phyloP scores from a whole-genome alignment of 2,797 vertebrate genomes.

The Tinamus major region DNA sequence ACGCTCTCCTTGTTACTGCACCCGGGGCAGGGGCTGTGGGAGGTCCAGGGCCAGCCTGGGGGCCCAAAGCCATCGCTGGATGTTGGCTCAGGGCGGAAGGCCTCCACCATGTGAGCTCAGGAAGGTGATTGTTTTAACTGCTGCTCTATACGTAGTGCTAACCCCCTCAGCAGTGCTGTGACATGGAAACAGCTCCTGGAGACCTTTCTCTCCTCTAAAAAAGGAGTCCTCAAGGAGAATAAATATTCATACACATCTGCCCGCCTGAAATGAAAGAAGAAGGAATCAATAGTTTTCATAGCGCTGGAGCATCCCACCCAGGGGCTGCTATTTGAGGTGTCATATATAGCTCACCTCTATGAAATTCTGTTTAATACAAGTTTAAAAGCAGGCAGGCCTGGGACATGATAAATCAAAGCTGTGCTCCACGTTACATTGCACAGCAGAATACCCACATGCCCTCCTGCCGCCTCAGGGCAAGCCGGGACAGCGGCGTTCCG shows the following conservation, averaged over 20 bases:
- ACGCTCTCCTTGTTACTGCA: too few relatives aligned
- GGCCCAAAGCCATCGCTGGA: not conserved
- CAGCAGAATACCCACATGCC: not conserved
- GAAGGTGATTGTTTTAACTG: constrained; percentile 10
- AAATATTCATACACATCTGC: constrained; percentile 78
- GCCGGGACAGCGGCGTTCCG: not conserved
- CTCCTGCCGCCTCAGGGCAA: not conserved
- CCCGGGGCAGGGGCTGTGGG: too few relatives aligned
- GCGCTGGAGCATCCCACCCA: constrained; percentile 27
- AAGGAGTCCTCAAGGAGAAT: constrained; percentile 69
- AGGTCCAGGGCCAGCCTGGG: too few relatives aligned
- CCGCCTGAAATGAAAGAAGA: constrained; percentile 57
- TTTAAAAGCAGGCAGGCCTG: constrained; percentile 19
- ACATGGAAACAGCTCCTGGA: constrained; percentile 62
- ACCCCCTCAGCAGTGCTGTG: constrained; percentile 55
- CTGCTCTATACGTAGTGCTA: constrained; percentile 26
- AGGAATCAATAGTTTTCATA: constrained; percentile 35
- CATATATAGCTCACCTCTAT: not conserved
- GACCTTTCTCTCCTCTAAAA: constrained; percentile 29
- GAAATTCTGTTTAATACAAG: not conserved
- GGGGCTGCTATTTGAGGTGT: not conserved
- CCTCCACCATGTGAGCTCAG: not conserved
- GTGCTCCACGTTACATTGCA: not conserved
- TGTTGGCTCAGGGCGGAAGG: not conserved
- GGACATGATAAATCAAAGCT: constrained; percentile 14